Conservation (phyloP, 2,888 invertebrate genomes). For the Oscheius sp. region DNA sequence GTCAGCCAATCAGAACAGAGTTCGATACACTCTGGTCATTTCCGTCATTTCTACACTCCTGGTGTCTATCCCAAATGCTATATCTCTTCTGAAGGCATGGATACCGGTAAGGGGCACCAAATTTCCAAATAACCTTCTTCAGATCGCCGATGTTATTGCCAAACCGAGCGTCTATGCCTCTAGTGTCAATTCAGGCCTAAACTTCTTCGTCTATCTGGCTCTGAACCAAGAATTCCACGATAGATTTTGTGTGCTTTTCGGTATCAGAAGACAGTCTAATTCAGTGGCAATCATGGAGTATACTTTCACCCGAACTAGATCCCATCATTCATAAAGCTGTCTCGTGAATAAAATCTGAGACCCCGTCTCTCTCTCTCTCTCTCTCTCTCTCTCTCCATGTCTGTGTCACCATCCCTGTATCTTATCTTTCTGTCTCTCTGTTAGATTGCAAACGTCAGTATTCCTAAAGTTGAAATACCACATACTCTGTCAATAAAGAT, state of each 20-base stretch:
- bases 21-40: conserved; percentile 45
- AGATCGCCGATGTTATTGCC: conserved; percentile 54
- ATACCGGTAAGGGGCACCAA: conserved; percentile 4
- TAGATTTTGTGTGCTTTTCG: conserved; percentile 32
- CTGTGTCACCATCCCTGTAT: no score
- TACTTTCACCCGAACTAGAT: no score
- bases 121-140: conserved; percentile 17
- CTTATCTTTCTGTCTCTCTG: no score
- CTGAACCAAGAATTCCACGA: conserved; percentile 56
- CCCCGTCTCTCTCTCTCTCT: no score
- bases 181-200: conserved; percentile 55
- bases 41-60: conserved; percentile 56
- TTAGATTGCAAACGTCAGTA: no score
- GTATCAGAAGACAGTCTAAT: no score
- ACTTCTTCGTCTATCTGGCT: conserved; percentile 53
- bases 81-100: conserved; percentile 44
- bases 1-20: conserved; percentile 17
- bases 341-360: no score
- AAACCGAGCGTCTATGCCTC: conserved; percentile 60
- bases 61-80: conserved; percentile 57
- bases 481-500: no score
- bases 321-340: no score
- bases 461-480: no score
- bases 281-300: no score
- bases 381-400: no score